Evolutionary conservation across 2,113 vertebrate genomes (phyloP), one percentile per base, ranked within the genome.

Genomic region (Thryonomys swinderianus): DNA sequence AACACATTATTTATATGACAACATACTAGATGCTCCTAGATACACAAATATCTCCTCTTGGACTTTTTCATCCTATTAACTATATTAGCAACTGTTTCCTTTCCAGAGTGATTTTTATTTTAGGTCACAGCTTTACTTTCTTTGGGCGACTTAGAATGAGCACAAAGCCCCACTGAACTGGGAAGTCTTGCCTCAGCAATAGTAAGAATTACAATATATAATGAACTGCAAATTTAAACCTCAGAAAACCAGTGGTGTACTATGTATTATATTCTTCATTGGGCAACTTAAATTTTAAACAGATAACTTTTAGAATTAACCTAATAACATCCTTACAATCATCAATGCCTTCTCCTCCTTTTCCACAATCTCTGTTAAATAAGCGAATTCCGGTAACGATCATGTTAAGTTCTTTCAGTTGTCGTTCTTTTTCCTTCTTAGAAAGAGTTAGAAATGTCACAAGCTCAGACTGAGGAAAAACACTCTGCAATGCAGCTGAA

Each of bases 401-500:
- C 98, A 98, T 98, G 89, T 98, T 97, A 66, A 99, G 98, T 92
- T 99, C 99, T 17, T 91, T 98, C 79, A 99, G 98, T 92, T 99
- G 99, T 66, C 98, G 97, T 55, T 99, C 99, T 98, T 99, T 99
- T 62, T 99, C 99, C 95, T 97, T 98, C 97, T 99, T 99, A 67
- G 74, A 82, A 61, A 99, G 98, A 21, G 98, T 98, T 86, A 99
- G 96, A 98, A 99, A 99, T 74, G 98, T 96, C 25, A 94, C 97
- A 92, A 99, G 97, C 88, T 99, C 99, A 59, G 97, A 95, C 66
- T 98, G 98, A 61, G 99, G 99, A 92, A 99, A 99, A 61, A 99
- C 80, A 83, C 99, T 99, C 98, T 99, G 99, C 64, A 99, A 97
- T 14, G 99, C 99, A 96, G 99, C 99, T 99, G 92, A 6, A 96